Percentiles rank a stretch among this genome's conserved stretches.
These are phyloP conservation scores for Leucozona laternaria DNA, from an alignment of 2,888 invertebrate species.

Conservation along the genomic window DNA sequence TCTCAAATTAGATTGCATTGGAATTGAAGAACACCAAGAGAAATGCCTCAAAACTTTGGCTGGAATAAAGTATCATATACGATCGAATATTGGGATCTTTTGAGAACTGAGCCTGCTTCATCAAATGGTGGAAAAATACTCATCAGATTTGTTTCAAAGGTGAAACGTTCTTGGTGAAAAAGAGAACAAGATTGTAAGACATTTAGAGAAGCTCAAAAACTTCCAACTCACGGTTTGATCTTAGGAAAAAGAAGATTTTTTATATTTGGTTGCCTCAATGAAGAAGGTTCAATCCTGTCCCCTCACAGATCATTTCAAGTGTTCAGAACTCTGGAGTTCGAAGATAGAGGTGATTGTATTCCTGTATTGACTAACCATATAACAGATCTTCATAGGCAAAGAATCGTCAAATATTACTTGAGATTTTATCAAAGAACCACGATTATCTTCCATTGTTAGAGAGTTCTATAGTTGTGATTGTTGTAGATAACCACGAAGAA, in stretches of 20 bases:
- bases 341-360: slow-evolving; percentile 84
- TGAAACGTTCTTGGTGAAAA: slow-evolving; percentile 84
- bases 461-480: slow-evolving; percentile 81
- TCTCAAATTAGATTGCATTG: slow-evolving; percentile 79
- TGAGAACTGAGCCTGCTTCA: slow-evolving; percentile 83
- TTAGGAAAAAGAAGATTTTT: slow-evolving; percentile 86
- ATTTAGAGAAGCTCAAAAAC: slow-evolving; percentile 83
- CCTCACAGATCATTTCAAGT: slow-evolving; percentile 84
- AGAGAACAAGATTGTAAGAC: slow-evolving; percentile 82
- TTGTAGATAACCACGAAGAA: slow-evolving; percentile 83
- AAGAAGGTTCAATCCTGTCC: slow-evolving; percentile 83
- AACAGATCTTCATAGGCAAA: slow-evolving; percentile 85
- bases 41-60: slow-evolving; percentile 78
- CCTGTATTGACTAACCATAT: slow-evolving; percentile 84
- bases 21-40: slow-evolving; percentile 79
- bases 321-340: slow-evolving; percentile 82
- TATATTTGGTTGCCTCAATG: slow-evolving; percentile 81
- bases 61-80: slow-evolving; percentile 79
- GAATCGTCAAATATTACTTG: slow-evolving; percentile 83
- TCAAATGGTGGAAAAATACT: slow-evolving; percentile 83
- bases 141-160: slow-evolving; percentile 84
- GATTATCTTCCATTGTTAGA: slow-evolving; percentile 82
- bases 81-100: slow-evolving; percentile 84
- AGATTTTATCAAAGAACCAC: slow-evolving; percentile 82
- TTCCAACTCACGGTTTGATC: slow-evolving; percentile 84